Evolutionary conservation across 2,888 invertebrate genomes (phyloP).

Genomic region (Trachelus tabidus): DNA sequence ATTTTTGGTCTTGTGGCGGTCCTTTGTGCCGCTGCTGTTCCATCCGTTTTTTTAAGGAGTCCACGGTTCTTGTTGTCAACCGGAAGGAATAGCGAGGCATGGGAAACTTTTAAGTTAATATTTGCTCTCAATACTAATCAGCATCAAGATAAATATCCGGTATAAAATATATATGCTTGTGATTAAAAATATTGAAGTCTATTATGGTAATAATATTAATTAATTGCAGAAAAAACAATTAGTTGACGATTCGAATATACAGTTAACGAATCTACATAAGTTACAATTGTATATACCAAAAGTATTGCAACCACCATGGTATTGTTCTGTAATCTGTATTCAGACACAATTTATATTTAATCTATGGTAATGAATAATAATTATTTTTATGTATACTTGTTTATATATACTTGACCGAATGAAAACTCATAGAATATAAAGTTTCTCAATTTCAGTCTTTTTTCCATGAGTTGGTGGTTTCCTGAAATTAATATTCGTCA

Average conservation of each 20-base stretch:
- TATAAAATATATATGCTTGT: background rate
- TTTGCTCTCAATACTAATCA: slow-evolving; percentile 69
- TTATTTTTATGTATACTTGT: background rate
- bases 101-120: slow-evolving; percentile 69
- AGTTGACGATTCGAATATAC: too few relatives aligned
- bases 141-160: slow-evolving; percentile 64
- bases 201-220: too few relatives aligned
- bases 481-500: slow-evolving; percentile 2
- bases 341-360: slow-evolving; percentile 11
- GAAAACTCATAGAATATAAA: background rate
- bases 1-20: background rate
- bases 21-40: slow-evolving; percentile 67
- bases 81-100: slow-evolving; percentile 68
- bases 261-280: too few relatives aligned
- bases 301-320: slow-evolving; percentile 11
- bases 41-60: slow-evolving; percentile 71
- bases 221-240: too few relatives aligned
- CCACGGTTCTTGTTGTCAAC: slow-evolving; percentile 70
- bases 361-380: slow-evolving; percentile 6
- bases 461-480: slow-evolving; percentile 13
- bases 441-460: background rate
- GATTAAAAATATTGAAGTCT: too few relatives aligned
- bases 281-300: slow-evolving; percentile 6
- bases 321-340: slow-evolving; percentile 1
- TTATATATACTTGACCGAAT: too few relatives aligned